Percentiles rank a stretch among this genome's conserved stretches.
phyloP scores from a whole-genome alignment of 2,113 vertebrate genomes.

The Hippotragus niger region DNA sequence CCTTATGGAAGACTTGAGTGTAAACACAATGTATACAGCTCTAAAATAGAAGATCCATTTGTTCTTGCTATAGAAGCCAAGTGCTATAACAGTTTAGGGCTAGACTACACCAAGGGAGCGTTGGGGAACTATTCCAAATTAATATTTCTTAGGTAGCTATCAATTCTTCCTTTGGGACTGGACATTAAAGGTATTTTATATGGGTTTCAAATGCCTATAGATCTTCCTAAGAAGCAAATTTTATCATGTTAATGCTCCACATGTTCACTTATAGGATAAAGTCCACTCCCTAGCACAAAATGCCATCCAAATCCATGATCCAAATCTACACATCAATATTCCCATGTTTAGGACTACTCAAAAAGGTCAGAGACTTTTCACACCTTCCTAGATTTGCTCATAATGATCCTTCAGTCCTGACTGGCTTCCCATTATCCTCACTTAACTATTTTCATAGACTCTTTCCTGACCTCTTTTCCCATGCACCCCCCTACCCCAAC shows the following conservation, averaged over 20 bases:
- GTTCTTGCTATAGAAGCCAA: neutral
- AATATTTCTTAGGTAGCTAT: neutral
- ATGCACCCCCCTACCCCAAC: rapidly evolving
- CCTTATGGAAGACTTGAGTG: neutral
- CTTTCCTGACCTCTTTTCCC: neutral
- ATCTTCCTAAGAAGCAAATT: neutral
- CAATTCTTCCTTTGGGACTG: neutral
- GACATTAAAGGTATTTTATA: neutral
- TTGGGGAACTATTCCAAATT: neutral
- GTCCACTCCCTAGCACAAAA: neutral
- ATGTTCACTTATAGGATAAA: neutral
- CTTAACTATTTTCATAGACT: neutral
- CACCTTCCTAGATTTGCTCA: neutral
- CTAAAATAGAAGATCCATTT: neutral
- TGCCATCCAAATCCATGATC: neutral
- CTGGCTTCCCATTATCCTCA: neutral
- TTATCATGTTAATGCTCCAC: neutral
- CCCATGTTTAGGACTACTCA: neutral
- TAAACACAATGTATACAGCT: neutral
- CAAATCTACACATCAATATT: neutral
- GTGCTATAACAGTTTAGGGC: neutral
- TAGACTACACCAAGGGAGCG: neutral
- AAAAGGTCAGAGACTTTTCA: neutral
- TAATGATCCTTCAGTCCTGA: neutral
- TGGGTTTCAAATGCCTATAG: neutral